phyloP scores from a whole-genome alignment of 2,797 vertebrate species.

The Acrossocheilus fasciatus region DNA sequence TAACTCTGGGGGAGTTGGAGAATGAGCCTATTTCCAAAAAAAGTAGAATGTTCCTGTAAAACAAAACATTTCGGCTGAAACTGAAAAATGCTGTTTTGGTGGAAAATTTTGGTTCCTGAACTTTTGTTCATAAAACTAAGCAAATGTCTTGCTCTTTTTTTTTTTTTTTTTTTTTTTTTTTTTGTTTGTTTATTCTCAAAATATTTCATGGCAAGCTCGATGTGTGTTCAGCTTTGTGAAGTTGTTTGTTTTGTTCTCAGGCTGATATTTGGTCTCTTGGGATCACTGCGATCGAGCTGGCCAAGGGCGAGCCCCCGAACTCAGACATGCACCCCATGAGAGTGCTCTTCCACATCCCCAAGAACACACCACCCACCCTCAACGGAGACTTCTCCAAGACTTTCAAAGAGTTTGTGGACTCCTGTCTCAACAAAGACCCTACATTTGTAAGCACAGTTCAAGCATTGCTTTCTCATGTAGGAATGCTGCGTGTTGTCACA shows the following conservation, averaged over 20 bases:
- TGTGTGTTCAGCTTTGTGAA: background rate
- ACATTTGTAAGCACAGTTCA: slow-evolving; percentile 87
- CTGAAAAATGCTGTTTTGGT: background rate
- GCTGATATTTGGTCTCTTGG: slow-evolving; percentile 99
- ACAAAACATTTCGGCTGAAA: background rate
- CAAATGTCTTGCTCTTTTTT: background rate
- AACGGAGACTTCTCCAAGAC: slow-evolving; percentile 97
- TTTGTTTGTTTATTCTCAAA: background rate
- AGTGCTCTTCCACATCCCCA: slow-evolving; percentile 97
- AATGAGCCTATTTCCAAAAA: too few species aligned
- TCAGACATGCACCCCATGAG: slow-evolving; percentile 98
- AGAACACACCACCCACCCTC: slow-evolving; percentile 96
- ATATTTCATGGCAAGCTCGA: background rate
- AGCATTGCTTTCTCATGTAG: background rate
- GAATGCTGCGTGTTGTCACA: background rate
- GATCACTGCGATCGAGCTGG: slow-evolving; percentile 98
- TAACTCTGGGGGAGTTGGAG: too few species aligned
- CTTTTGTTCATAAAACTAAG: background rate
- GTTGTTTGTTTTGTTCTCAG: slow-evolving; percentile 71
- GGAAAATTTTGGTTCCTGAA: background rate
- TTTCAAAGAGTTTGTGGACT: slow-evolving; percentile 99
- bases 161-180: background rate
- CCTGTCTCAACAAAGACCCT: slow-evolving; percentile 98
- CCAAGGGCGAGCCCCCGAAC: slow-evolving; percentile 97
- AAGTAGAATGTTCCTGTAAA: background rate